These are phyloP conservation scores for Macquaria australasica DNA, from an alignment of 2,113 vertebrate genomes.

Conservation along the genomic window DNA sequence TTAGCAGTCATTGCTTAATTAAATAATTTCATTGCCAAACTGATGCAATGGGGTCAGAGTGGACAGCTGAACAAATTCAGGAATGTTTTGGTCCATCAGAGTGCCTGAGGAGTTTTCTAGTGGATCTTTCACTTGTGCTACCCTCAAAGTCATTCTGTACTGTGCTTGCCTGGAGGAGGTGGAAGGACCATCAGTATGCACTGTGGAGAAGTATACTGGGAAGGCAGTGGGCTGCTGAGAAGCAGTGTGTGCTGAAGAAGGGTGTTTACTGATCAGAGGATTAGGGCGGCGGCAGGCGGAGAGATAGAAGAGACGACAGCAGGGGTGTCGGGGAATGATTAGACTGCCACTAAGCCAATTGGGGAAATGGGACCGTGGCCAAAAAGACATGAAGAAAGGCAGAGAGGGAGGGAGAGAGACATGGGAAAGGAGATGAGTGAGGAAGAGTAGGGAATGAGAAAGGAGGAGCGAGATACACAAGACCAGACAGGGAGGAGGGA, in stretches of 20 bases:
- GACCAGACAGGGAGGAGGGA: slow-evolving; percentile 23
- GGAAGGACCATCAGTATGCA: slow-evolving; percentile 51
- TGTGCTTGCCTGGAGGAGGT: slow-evolving; percentile 41
- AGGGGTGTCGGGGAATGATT: slow-evolving; percentile 80
- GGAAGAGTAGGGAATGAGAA: slow-evolving; percentile 7
- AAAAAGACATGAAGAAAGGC: slow-evolving; percentile 65
- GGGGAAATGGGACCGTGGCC: slow-evolving; percentile 73
- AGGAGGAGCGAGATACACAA: slow-evolving; percentile 23
- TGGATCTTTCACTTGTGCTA: slow-evolving; percentile 35
- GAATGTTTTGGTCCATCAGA: not conserved
- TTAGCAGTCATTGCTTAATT: slow-evolving; percentile 4
- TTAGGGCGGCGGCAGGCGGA: slow-evolving; percentile 71
- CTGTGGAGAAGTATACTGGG: slow-evolving; percentile 43
- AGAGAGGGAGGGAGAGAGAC: slow-evolving; percentile 25
- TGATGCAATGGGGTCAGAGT: not conserved
- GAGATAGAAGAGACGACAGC: slow-evolving; percentile 74
- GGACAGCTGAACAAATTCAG: slow-evolving; percentile 8
- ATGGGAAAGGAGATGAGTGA: not conserved
- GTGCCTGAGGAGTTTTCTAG: slow-evolving; percentile 21
- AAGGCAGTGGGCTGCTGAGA: slow-evolving; percentile 42
- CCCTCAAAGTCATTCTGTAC: slow-evolving; percentile 24
- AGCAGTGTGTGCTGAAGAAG: slow-evolving; percentile 54
- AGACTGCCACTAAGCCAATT: slow-evolving; percentile 82
- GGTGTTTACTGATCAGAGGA: slow-evolving; percentile 83
- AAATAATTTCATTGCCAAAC: not conserved